These are phyloP conservation scores for Loripinus fragilis DNA, from an alignment of 2,888 invertebrate species.

Conservation along the genomic window DNA sequence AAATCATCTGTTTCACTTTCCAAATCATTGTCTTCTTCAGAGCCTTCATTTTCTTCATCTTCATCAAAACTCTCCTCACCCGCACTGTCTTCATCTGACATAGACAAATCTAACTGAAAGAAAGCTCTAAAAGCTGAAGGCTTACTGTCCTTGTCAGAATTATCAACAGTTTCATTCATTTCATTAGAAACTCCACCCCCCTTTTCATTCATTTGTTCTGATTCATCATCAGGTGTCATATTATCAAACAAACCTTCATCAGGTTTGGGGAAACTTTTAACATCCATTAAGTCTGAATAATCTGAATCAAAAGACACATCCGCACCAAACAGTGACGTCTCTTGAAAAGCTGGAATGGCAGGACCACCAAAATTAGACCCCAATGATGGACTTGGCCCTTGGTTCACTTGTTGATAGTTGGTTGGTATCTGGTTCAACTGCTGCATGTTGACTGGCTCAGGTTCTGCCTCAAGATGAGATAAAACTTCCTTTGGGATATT, in stretches of 20 bases:
- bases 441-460: neutral
- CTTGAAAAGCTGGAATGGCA: constrained; percentile 32
- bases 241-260: constrained; percentile 11
- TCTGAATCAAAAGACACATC: constrained; percentile 8
- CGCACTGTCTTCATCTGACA: constrained; percentile 28
- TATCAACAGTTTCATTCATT: neutral
- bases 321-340: constrained; percentile 30
- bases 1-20: constrained; percentile 1
- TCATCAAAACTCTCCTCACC: neutral
- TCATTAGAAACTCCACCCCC: neutral
- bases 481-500: neutral
- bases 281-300: neutral
- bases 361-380: neutral
- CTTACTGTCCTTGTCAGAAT: neutral
- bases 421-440: neutral
- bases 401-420: too few relatives aligned
- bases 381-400: neutral
- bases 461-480: neutral
- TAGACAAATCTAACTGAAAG: constrained; percentile 41
- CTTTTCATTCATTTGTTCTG: neutral
- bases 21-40: neutral
- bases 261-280: neutral
- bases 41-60: neutral
- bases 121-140: constrained; percentile 35
- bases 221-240: neutral